Conservation (phyloP, 2,797 vertebrate genomes). For the Dipus sagitta region DNA sequence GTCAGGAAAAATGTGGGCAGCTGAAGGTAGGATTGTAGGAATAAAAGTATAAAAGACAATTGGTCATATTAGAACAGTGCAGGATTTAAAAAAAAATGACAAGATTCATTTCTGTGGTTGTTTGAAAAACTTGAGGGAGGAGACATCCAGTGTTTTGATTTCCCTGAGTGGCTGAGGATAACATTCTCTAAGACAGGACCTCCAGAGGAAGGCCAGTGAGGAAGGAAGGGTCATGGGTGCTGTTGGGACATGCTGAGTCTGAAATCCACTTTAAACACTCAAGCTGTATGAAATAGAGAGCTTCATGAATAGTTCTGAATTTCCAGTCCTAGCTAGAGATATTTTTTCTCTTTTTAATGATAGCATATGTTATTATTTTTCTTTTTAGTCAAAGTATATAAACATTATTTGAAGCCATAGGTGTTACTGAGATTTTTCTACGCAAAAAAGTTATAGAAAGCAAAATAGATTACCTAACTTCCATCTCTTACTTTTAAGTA, state of each 20-base stretch:
- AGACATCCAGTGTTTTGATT: neutral
- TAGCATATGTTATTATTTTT: neutral
- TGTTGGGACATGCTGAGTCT: neutral
- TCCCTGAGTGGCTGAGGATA: neutral
- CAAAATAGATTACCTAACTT: neutral
- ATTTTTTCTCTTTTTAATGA: neutral
- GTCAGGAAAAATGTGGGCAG: neutral
- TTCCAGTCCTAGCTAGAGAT: neutral
- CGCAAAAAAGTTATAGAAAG: slow-evolving; percentile 25
- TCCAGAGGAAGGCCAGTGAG: neutral
- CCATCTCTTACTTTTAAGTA: neutral
- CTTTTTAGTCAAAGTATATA: neutral
- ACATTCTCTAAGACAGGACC: neutral
- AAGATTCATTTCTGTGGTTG: neutral
- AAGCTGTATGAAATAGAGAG: neutral
- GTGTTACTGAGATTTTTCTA: neutral
- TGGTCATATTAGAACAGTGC: neutral
- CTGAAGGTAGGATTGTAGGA: neutral
- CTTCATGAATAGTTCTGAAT: neutral
- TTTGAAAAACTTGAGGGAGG: neutral
- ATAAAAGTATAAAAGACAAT: neutral
- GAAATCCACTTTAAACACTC: neutral
- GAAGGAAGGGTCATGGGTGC: neutral
- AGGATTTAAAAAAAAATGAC: slow-evolving; percentile 10
- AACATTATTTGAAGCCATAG: neutral